Evolutionary conservation across 1,140 invertebrate species (phyloP), one percentile per base, ranked within the genome.

Genomic region (Danaus plexippus): DNA sequence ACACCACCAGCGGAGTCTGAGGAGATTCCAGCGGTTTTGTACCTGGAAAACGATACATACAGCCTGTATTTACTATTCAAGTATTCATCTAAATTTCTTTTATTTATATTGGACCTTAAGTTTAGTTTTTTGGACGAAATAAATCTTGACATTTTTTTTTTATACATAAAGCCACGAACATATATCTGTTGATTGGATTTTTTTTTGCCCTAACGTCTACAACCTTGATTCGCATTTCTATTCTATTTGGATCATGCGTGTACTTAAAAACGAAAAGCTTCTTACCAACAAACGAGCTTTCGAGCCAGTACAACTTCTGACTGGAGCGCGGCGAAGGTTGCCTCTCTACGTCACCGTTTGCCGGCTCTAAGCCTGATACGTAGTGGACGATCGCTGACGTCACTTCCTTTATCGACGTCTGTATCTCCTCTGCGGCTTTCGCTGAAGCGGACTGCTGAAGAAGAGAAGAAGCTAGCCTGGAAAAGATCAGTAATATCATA

Each of bases 381-480:
- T 96, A 96, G 80, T 96, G 94, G 46, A 96, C 95, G 66, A 97
- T 96, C n/a, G 95, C 95, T 63, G 94, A 96, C 42, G 95, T 96
- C 41, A 97, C 95, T 87, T 96, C 95, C 81, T 95, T 96, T 79
- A 97, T 96, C 54, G 94, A 96, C 60, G 93, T 92, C 68, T 95
- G 94, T 67, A 97, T 95, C 80, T 95, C 94, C 61, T 92, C 91
- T 54, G 91, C 91, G 13, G 92, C 92, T 60, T 78, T 86, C 44
- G 84, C 72, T 50, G 82, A 78, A 47, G 77, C 77, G 13, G 80
- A 85, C 55, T 87, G 85, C 50, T 90, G 85, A 52, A 92, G 80
- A 45, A 93, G 70, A 10, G 91, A 91, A 54, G 90, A 91, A 7
- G 93, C 92, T 72, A 94, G 81, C 65, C 91, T 90, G 69, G 3